Conservation (phyloP, 2,113 vertebrate genomes). For the Saimiri boliviensis region DNA sequence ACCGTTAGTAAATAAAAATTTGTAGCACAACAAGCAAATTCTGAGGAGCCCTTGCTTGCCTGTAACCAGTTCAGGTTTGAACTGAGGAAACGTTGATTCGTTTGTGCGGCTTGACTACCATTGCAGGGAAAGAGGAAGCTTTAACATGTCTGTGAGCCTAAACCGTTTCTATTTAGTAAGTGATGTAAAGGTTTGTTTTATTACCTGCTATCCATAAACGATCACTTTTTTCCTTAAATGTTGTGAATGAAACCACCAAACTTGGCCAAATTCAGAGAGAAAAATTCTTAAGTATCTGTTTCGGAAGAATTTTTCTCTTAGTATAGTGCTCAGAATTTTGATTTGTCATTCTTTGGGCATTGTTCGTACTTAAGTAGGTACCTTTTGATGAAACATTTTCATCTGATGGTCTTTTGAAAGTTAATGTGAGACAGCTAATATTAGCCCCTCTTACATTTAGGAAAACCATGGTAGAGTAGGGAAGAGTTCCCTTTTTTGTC, state of each 20-base stretch:
- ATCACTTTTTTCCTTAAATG: neutral
- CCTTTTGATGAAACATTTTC: neutral
- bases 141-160: neutral
- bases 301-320: neutral
- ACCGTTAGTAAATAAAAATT: neutral
- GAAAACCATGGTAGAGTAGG: neutral
- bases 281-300: neutral
- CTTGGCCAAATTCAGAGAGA: constrained; percentile 33
- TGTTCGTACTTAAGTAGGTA: neutral
- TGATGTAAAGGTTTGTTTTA: neutral
- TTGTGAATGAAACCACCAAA: constrained; percentile 19
- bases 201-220: neutral
- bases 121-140: neutral
- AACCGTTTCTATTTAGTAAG: neutral
- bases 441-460: neutral
- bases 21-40: neutral
- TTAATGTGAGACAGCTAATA: neutral
- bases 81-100: neutral
- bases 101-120: neutral
- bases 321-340: neutral
- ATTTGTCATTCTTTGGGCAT: neutral
- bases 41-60: neutral
- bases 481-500: neutral
- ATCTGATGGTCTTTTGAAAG: neutral
- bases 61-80: neutral